Base-by-base conservation (phyloP, 1,140 invertebrate species). In the Drosophila navojoa region DNA sequence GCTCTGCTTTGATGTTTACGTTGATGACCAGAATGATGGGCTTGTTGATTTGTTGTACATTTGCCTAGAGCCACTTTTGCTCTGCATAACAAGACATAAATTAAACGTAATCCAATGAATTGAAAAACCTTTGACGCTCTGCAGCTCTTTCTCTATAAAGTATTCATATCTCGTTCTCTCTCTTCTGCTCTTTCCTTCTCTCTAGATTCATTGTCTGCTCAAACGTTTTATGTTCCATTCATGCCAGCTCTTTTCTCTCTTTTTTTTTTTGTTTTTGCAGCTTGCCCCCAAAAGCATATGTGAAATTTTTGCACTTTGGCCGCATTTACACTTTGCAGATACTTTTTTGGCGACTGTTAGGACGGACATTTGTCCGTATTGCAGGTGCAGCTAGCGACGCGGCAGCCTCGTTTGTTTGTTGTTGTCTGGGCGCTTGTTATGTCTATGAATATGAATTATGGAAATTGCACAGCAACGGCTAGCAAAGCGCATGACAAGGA, bases 371-470 rank as follows among this genome's bases (percentile, higher is more conserved):
- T 87, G 67, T 74, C 86, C 81, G 79, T 90, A 90, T 90, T 90
- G 87, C 87, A 90, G 87, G 81, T 90, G 86, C 86, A 80, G 84
- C 52, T 42, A 60, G 55, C 38, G 32, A 53, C 45, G 61, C 27
- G 32, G 29, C 50, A 40, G 9, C 38, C 15, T 38, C 35, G 47
- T 61, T 42, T 75, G 77, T 80, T 79, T 32, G 84, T 79, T 38
- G 35, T 81, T 81, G 85, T 79, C 69, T 84, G 80, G 71, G 47
- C 70, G 70, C 66, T 72, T 79, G 76, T 67, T 60, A 53, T 82
- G 77, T 89, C 74, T 87, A 90, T 90, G 87, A 87, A 90, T 90
- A 90, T 90, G 87, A 90, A 90, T 90, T 90, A 90, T 90, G 87
- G 87, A 90, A 90, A 90, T 90, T 80, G 76, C 81, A 80, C 61